Evolutionary conservation across 2,888 invertebrate species (phyloP).

Genomic region (Campopleginae sp.): DNA sequence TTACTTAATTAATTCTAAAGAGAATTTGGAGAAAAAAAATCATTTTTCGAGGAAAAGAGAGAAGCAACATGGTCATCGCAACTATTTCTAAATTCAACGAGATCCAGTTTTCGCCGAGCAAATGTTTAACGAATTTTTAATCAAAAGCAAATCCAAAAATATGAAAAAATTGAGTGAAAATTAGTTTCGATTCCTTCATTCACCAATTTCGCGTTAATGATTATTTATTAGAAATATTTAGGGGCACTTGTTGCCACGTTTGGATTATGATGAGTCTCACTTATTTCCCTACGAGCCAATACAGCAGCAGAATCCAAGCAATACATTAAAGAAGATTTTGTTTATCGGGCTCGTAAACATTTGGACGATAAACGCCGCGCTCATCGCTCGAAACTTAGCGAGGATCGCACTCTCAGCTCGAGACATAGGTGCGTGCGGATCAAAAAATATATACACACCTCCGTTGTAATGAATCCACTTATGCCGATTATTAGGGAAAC

Average conservation of each 20-base stretch:
- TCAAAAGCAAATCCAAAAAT: no score
- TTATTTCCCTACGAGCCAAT: constrained; percentile 59
- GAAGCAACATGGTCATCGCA: not conserved
- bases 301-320: constrained; percentile 67
- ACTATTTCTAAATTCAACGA: no score
- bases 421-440: constrained; percentile 14
- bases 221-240: constrained; percentile 43
- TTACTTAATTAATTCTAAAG: not conserved
- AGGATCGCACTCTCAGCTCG: constrained; percentile 70
- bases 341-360: constrained; percentile 79
- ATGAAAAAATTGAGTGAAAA: not conserved
- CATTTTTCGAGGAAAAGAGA: not conserved
- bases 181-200: not conserved
- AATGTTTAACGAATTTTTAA: not conserved
- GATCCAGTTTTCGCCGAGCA: not conserved
- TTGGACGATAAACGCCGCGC: constrained; percentile 77
- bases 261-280: constrained; percentile 52
- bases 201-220: not conserved
- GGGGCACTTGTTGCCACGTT: constrained; percentile 45
- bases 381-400: constrained; percentile 67
- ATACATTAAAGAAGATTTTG: constrained; percentile 78
- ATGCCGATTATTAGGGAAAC: not conserved
- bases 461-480: constrained; percentile 16
- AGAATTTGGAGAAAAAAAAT: not conserved
- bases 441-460: constrained; percentile 10